Evolutionary conservation across 1,140 invertebrate species (phyloP), one percentile per base, ranked within the genome.

Genomic region (Coboldia fuscipes): DNA sequence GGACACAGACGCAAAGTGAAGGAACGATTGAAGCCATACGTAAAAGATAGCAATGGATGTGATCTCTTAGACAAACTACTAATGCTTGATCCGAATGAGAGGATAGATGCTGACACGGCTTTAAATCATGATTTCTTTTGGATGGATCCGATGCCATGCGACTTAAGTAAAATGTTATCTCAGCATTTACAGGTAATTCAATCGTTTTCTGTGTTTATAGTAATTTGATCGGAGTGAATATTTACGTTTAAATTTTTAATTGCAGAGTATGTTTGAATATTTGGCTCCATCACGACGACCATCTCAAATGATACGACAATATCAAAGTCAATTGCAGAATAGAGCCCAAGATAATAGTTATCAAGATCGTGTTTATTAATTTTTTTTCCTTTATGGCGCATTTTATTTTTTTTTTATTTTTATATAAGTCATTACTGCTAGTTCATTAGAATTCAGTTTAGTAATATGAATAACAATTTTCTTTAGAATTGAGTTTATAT

Each of bases 121-220:
- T 51, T 98, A 2, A 93, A 96, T 62, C 90, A 97, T 45, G 89
- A 96, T 48, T 97, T 97, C 54, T 98, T 97, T 54, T 97, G 89
- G 86, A 85, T 75, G 2, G 89, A 94, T 52, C 93, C 94, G 19
- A 82, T 92, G 75, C 89, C 90, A 0, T 76, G 73, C 47, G 86
- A 93, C 48, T 58, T 96, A 2, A 79, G 71, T 18, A 84, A 82
- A 60, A 94, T 94, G 86, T 57, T 97, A 30, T 83, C 83, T 0
- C 82, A 90, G 45, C 86, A 93, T 50, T 76, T 75, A 0, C n/a
- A n/a, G n/a, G n/a, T n/a, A n/a, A n/a, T n/a, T n/a, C n/a, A n/a
- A n/a, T n/a, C n/a, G n/a, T n/a, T n/a, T n/a, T n/a, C n/a, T n/a
- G n/a, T n/a, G n/a, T n/a, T n/a, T n/a, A n/a, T n/a, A n/a, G n/a